Evolutionary conservation across 2,888 invertebrate species (phyloP).

Genomic region (Hofmannophila pseudospretella): DNA sequence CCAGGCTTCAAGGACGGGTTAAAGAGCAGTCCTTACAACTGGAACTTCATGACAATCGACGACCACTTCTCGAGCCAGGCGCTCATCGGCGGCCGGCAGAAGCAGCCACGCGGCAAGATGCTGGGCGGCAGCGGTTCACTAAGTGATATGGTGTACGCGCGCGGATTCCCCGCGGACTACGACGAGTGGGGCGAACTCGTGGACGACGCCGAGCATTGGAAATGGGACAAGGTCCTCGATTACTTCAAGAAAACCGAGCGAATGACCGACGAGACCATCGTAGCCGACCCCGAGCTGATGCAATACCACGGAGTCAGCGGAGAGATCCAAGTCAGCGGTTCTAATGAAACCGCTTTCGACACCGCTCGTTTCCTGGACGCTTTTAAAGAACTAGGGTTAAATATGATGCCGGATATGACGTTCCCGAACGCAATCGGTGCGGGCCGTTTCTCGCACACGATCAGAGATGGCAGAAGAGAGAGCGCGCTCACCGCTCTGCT

Average conservation of each 20-base stretch:
- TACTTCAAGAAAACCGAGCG: conserved; percentile 59
- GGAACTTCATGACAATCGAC: conserved; percentile 56
- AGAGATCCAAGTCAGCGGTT: conserved; percentile 52
- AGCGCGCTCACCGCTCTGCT: conserved; percentile 49
- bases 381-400: conserved; percentile 47
- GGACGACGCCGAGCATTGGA: conserved; percentile 40
- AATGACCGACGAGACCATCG: conserved; percentile 48
- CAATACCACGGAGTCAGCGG: conserved; percentile 43
- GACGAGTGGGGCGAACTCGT: conserved; percentile 49
- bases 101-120: conserved; percentile 55
- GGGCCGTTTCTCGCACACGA: conserved; percentile 57
- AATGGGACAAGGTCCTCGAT: conserved; percentile 46
- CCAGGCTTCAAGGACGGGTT: conserved; percentile 41
- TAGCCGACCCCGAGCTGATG: conserved; percentile 38
- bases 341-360: conserved; percentile 22
- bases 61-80: conserved; percentile 46
- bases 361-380: conserved; percentile 41
- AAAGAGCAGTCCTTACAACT: conserved; percentile 44
- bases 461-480: conserved; percentile 42
- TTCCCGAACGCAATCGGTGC: conserved; percentile 47
- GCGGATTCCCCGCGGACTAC: conserved; percentile 57
- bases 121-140: conserved; percentile 59
- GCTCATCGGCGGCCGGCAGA: conserved; percentile 36
- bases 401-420: conserved; percentile 57
- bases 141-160: conserved; percentile 60